Evolutionary conservation across 2,888 invertebrate genomes (phyloP).

Genomic region (Stenurella melanura): DNA sequence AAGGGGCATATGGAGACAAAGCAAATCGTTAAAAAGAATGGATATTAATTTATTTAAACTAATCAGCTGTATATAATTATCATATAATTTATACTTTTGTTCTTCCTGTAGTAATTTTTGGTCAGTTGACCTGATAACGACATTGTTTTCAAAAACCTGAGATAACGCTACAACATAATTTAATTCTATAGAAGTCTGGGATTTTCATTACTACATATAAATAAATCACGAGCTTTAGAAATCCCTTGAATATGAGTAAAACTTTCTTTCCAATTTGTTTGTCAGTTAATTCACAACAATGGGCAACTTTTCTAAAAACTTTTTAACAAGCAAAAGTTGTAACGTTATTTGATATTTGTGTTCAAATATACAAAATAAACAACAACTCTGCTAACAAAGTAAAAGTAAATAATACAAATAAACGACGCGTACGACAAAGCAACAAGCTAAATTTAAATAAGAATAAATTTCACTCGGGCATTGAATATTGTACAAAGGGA

Average conservation of each 20-base stretch:
- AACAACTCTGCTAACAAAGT: slow-evolving; percentile 27
- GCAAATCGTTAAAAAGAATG: no score
- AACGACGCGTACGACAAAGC: slow-evolving; percentile 32
- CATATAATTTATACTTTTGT: no score
- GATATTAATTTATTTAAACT: no score
- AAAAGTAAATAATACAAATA: slow-evolving; percentile 39
- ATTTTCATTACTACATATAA: neutral
- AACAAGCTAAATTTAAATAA: slow-evolving; percentile 36
- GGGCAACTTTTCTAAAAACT: slow-evolving; percentile 27
- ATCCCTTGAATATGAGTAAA: slow-evolving; percentile 4
- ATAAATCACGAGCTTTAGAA: neutral
- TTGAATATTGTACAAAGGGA: slow-evolving; percentile 29
- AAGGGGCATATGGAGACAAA: no score
- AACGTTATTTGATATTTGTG: slow-evolving; percentile 37
- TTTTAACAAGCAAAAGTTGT: slow-evolving; percentile 39
- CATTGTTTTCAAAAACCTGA: neutral
- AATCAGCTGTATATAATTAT: no score
- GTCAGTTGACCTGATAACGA: neutral
- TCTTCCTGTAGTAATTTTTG: neutral
- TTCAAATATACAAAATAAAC: slow-evolving; percentile 38
- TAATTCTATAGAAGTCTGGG: neutral
- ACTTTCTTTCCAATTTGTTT: slow-evolving; percentile 28
- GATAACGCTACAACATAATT: neutral
- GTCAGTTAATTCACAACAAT: slow-evolving; percentile 37
- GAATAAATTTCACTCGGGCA: slow-evolving; percentile 29